Evolutionary conservation across 1,140 invertebrate species (phyloP), one percentile per base, ranked within the genome.

Genomic region (Nasonia longicornis): DNA sequence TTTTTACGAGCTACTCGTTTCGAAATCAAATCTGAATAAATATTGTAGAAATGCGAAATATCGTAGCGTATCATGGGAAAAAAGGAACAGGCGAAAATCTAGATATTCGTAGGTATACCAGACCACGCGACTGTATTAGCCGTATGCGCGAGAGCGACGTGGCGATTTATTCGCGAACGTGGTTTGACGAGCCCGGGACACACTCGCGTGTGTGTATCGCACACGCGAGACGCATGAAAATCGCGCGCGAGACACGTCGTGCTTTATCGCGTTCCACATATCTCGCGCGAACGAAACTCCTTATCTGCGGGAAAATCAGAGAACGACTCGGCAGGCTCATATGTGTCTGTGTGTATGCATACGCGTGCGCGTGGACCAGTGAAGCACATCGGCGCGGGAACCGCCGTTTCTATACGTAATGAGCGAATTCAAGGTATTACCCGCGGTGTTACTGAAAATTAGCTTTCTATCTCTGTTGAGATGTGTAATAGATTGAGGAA

Each of bases 221-320:
- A 11, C 38, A 42, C 72, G 31, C 2, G 35, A 48, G 38, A 48
- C 38, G 67, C 64, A 78, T 79, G 45, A 72, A 72, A 35, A 71
- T 79, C 67, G 22, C 67, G 26, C 26, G 1, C 76, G 26, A 58
- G 48, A 31, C 48, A 74, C n/a, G 22, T n/a, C 16, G 35, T 14
- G 48, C 16, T 38, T 45, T 79, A 79, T 72, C 45, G 77, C 16
- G 69, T 38, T 72, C 48, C 31, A 58, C 29, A 63, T 52, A 48
- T 79, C 31, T 16, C 22, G 16, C 77, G 35, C 22, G 10, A 35
- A 66, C 12, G 75, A 22, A 45, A 64, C 35, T 48, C 52, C 69
- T 67, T 67, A 77, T 67, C 66, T 29, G 3, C 20, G 42, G n/a
- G 71, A 52, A 77, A 77, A 77, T 77, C 64, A 20, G 35, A 66